Conservation (phyloP, 1,140 invertebrate genomes). For the Euglossa dilemma region DNA sequence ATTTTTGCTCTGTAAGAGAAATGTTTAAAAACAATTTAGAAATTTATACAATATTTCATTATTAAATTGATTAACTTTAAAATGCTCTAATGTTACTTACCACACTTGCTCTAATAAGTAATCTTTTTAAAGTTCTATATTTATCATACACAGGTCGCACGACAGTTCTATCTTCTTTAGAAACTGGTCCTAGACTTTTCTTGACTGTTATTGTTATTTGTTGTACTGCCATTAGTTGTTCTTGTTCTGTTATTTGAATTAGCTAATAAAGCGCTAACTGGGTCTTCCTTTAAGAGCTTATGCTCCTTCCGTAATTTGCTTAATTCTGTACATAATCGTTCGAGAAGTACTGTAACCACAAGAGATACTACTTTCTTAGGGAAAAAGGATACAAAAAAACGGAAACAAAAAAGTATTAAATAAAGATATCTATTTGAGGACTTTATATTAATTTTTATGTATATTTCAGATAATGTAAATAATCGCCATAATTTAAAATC, state of each 20-base stretch:
- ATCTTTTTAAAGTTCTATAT: constrained; percentile 92
- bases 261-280: constrained; percentile 61
- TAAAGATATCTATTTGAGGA: neutral
- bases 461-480: constrained; percentile 25
- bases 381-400: constrained; percentile 55
- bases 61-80: neutral
- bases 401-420: constrained; percentile 61
- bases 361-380: constrained; percentile 59
- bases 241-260: constrained; percentile 61
- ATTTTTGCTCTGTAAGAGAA: constrained; percentile 83
- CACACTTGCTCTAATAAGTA: constrained; percentile 86
- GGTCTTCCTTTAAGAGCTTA: constrained; percentile 88
- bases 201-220: constrained; percentile 82
- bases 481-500: constrained; percentile 17
- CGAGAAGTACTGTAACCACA: constrained; percentile 70
- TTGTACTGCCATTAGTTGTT: constrained; percentile 38
- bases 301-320: constrained; percentile 93
- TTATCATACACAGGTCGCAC: constrained; percentile 94
- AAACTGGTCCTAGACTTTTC: constrained; percentile 84
- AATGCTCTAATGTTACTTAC: constrained; percentile 82
- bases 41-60: neutral
- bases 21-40: neutral
- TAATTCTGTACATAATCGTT: constrained; percentile 87
- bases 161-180: constrained; percentile 91
- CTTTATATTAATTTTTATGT: constrained; percentile 23